Evolutionary conservation across 2,797 vertebrate species (phyloP), one percentile per base, ranked within the genome.

Genomic region (Syndactyla subalaris): DNA sequence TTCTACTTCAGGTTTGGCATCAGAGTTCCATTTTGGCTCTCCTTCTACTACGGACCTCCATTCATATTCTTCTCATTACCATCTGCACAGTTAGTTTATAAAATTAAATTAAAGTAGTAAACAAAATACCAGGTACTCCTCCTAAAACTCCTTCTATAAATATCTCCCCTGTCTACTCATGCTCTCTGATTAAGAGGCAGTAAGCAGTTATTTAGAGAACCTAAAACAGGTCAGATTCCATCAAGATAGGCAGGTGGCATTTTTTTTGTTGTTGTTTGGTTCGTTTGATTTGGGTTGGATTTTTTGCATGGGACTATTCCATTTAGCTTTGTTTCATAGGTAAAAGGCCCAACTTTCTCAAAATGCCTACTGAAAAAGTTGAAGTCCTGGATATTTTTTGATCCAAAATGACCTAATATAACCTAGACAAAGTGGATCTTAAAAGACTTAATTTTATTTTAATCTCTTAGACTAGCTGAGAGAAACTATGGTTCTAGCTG

Each of bases 71-170:
- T 92, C 86, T 91, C 2, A 9, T 93, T 96, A 91, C 92, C 68
- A 74, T 85, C 81, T 12, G 9, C 78, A 88, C 38, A 27, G 68
- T 87, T 94, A 45, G 24, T 94, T 96, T 94, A 81, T 95, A 91
- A 96, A 96, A 96, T 91, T 94, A 95, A 96, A 96, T 96, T 95
- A 87, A 96, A 97, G 92, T 93, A 94, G 95, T 96, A 96, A 97
- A 96, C 92, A 95, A 92, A 97, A 96, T 93, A 88, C 89, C 81
- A 95, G 85, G 80, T 97, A 89, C 72, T 93, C 75, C 54, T 72
- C 68, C 87, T 93, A 93, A 92, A 93, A 68, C 93, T 93, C 68
- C 15, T 32, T 85, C 91, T 96, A 90, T 95, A 93, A 96, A 95
- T 96, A 93, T 84, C 90, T 93, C 19, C 23, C 29, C 55, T 90